phyloP scores from a whole-genome alignment of 2,888 invertebrate species.

The Polietes domitor region DNA sequence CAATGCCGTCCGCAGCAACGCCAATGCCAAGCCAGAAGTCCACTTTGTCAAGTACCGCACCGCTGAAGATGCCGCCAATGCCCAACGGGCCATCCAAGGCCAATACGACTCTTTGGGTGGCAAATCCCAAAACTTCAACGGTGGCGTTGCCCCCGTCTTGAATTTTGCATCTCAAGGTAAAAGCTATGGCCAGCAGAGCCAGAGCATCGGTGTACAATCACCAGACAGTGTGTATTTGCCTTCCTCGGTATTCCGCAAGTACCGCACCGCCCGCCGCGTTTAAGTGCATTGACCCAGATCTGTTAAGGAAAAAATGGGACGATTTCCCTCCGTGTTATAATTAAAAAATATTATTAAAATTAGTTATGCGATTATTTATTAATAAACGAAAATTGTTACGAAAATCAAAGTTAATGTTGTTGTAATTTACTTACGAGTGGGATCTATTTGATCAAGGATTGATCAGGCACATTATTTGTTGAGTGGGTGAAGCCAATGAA shows the following conservation, averaged over 20 bases:
- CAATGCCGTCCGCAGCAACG: slow-evolving; percentile 71
- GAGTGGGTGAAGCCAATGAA: no score
- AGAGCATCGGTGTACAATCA: slow-evolving; percentile 54
- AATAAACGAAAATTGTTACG: slow-evolving; percentile 2
- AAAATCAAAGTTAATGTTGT: neutral
- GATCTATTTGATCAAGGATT: no score
- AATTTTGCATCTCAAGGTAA: slow-evolving; percentile 73
- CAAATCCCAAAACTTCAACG: slow-evolving; percentile 70
- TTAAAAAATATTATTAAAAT: no score
- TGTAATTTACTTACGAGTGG: no score
- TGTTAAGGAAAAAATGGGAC: neutral
- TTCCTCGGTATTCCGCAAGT: slow-evolving; percentile 70
- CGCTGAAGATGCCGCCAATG: slow-evolving; percentile 74
- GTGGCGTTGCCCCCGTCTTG: slow-evolving; percentile 74
- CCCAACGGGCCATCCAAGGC: slow-evolving; percentile 73
- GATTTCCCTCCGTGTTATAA: no score
- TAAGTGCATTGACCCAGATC: neutral
- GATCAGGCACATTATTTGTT: no score
- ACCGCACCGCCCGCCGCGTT: slow-evolving; percentile 32
- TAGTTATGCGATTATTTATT: slow-evolving; percentile 4
- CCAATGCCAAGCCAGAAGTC: slow-evolving; percentile 73
- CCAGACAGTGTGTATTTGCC: slow-evolving; percentile 72
- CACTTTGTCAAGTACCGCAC: slow-evolving; percentile 77
- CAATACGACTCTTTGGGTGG: slow-evolving; percentile 74
- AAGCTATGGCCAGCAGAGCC: neutral